Conservation (phyloP, 2,113 vertebrate species). For the Cynocephalus volans region DNA sequence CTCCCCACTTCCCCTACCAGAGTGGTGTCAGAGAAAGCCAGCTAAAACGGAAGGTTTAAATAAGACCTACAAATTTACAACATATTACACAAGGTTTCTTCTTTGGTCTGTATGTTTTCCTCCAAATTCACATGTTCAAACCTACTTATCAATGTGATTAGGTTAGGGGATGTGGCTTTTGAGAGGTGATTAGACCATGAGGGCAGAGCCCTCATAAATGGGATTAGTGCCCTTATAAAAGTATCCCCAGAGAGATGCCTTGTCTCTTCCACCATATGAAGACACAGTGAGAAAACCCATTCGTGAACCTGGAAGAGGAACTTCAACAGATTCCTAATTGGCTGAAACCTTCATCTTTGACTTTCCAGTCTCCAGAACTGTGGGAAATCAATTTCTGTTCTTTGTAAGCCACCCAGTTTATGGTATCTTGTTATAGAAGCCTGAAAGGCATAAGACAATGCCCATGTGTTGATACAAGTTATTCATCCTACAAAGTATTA, state of each 20-base stretch:
- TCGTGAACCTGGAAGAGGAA: background rate
- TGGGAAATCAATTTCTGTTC: background rate
- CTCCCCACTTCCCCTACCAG: background rate
- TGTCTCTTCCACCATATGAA: background rate
- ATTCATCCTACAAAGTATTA: background rate
- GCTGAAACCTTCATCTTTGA: background rate
- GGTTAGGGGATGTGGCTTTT: background rate
- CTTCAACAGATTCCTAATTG: background rate
- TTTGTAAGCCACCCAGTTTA: background rate
- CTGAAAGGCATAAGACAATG: background rate
- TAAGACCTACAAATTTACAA: background rate
- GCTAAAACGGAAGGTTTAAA: background rate
- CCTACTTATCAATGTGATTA: background rate
- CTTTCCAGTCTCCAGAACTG: background rate
- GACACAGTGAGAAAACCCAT: background rate
- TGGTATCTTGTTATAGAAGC: background rate
- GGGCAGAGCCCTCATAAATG: background rate
- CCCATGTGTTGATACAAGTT: background rate
- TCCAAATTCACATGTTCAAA: background rate
- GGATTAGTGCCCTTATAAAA: background rate
- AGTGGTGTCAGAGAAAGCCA: background rate
- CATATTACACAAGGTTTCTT: background rate
- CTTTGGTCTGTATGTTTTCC: background rate
- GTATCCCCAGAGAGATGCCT: background rate
- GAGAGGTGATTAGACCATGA: background rate